A percentile compares a stretch with the other conserved stretches of the same genome.
These are phyloP conservation scores for Ecliptopera silaceata DNA, from an alignment of 2,888 invertebrate genomes.

Conservation along the genomic window DNA sequence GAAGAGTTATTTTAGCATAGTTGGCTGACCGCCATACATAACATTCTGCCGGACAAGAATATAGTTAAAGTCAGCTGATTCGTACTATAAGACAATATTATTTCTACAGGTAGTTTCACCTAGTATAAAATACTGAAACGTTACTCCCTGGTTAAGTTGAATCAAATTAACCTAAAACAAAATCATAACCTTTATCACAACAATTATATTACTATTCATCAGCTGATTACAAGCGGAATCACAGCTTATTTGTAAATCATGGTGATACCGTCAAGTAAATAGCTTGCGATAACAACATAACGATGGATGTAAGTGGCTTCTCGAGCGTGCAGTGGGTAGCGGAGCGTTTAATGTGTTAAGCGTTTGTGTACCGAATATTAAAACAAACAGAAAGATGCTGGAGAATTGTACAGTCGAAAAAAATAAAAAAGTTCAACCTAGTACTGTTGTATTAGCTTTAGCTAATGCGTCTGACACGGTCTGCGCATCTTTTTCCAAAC, in stretches of 20 bases:
- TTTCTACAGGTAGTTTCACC: background rate
- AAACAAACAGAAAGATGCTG: constrained; percentile 4
- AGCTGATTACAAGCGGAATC: background rate
- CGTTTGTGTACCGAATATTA: constrained; percentile 10
- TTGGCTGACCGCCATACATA: constrained; percentile 44
- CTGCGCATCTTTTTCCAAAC: background rate
- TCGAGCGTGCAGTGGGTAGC: constrained; percentile 7
- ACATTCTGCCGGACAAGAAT: constrained; percentile 18
- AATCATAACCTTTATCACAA: background rate
- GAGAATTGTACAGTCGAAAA: background rate
- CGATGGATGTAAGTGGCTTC: constrained; percentile 6
- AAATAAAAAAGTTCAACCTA: background rate
- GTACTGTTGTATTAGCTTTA: background rate
- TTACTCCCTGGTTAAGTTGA: too few species aligned
- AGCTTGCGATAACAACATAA: constrained; percentile 1
- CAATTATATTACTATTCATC: background rate
- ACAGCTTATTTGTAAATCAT: constrained; percentile 1
- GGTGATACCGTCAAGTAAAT: constrained; percentile 5
- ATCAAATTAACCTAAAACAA: background rate
- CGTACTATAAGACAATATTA: background rate
- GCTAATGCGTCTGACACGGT: background rate
- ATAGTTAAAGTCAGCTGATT: constrained; percentile 30
- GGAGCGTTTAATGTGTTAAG: constrained; percentile 3
- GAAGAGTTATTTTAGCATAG: constrained; percentile 37
- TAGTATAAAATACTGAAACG: too few species aligned